Base-by-base conservation (phyloP, 1,140 invertebrate genomes). In the Meloidogyne hapla region DNA sequence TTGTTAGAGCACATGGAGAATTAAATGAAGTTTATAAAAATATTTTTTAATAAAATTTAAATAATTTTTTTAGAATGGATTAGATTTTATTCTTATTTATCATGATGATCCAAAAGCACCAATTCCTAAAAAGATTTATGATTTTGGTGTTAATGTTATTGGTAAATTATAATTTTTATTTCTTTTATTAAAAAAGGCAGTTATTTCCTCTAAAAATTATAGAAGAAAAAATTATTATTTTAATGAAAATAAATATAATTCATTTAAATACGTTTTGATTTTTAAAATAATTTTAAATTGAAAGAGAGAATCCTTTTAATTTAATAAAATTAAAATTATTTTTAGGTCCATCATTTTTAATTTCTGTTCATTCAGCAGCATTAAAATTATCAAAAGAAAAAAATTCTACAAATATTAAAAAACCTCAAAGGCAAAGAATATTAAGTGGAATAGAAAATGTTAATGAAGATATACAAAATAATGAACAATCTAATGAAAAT, bases 51-150 rank as follows among this genome's bases (percentile, higher is more conserved):
- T n/a, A n/a, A n/a, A n/a, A n/a, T n/a, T n/a, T 75, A 6, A 15
- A 40, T 74, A 15, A 28, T 13, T 10, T 66, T 66, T 80, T 65
- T 56, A 88, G 87, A 87, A 88, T 87, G 89, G 89, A 21, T 88
- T 90, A 80, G 89, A 90, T 77, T 90, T 89, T 82, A 82, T 89
- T 18, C 79, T 90, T 69, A 90, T 89, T 13, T 90, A 90, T 78
- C 88, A 86, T 83, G 90, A 90, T 83, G 89, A 90, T 83, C 89
- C 90, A 12, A 85, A 89, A 78, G 84, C 89, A 10, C 80, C 86
- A 42, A 89, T 90, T 76, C 78, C 78, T 15, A 67, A 73, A 33
- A 26, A 61, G n/a, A 33, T 73, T 12, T 73, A 73, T 38, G 40
- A 73, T 25, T 73, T 56, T 38, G 71, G 71, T 38, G 56, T 73